Evolutionary conservation across 2,113 vertebrate genomes (phyloP), one percentile per base, ranked within the genome.

Genomic region (Heteronetta atricapilla): DNA sequence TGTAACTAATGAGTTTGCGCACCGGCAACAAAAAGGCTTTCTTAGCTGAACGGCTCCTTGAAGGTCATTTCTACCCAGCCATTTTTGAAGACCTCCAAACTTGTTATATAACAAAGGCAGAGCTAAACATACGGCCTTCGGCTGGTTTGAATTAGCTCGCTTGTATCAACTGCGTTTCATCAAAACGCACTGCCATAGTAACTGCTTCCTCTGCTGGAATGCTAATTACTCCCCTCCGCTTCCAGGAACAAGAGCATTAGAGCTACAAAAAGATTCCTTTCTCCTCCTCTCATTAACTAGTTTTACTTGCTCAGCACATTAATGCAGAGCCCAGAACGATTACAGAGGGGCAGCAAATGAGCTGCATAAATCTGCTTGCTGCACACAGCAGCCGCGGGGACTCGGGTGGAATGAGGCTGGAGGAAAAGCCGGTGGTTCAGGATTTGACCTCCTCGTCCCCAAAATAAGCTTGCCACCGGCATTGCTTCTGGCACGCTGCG

Each of bases 221-320:
- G 96, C 91, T 96, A 97, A 97, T 97, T 74, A 95, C 48, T 76
- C 40, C 75, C 46, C 91, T 86, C 52, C 1, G 44, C 85, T 94
- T 85, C 93, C 93, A 94, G 95, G 77, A 91, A 95, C 86, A 42
- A 94, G 94, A 93, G 73, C 90, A 94, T 59, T n/a, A 79, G 89
- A 82, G 7, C 72, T 82, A 85, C 66, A 91, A 59, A 91, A 94
- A 79, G 66, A 48, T 72, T 31, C 88, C 55, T 93, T 91, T 93
- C 93, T 91, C 36, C 72, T 95, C 66, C 70, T 88, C 95, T 91
- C 55, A 86, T 95, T 93, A 90, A 93, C 34, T 74, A 79, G 34
- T 90, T 95, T 75, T 44, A 86, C 91, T 95, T 83, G 89, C 95
- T 96, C 85, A 90, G 95, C 94, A 93, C 83, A 95, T 86, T 83